Evolutionary conservation across 1,140 invertebrate species (phyloP).

Genomic region (Harpegnathos saltator): DNA sequence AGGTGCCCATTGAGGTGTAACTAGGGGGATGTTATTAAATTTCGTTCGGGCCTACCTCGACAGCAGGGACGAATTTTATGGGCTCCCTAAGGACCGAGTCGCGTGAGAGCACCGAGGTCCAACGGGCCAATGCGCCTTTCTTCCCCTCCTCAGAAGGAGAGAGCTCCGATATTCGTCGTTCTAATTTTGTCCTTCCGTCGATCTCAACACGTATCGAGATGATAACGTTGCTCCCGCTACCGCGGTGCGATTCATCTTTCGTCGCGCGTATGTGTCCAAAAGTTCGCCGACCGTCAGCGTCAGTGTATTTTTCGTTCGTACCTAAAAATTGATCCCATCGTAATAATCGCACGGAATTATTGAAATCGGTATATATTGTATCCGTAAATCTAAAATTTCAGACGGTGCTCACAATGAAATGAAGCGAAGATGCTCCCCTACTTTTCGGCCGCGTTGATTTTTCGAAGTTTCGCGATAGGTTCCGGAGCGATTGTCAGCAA

Average conservation of each 20-base stretch:
- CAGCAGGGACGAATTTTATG: conserved; percentile 81
- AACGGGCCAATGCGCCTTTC: conserved; percentile 45
- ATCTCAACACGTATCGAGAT: conserved; percentile 9
- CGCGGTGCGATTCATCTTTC: conserved; percentile 2
- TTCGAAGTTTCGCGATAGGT: background rate
- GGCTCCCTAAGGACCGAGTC: conserved; percentile 74
- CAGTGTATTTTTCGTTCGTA: background rate
- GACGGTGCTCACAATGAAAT: background rate
- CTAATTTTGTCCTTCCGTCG: conserved; percentile 31
- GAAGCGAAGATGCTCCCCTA: background rate
- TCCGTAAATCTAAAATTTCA: background rate
- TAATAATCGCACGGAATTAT: too few relatives aligned
- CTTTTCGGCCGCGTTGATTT: background rate
- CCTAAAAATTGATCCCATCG: background rate
- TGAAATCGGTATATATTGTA: background rate
- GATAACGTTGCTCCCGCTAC: background rate
- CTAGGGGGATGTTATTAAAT: conserved; percentile 87
- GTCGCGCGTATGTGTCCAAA: background rate
- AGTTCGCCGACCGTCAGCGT: background rate
- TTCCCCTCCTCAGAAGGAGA: too few relatives aligned
- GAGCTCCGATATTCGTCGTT: conserved; percentile 9
- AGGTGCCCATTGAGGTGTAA: conserved; percentile 87
- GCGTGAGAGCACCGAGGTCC: conserved; percentile 71
- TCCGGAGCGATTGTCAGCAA: background rate
- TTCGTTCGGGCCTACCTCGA: conserved; percentile 81